Percentiles rank a stretch among this genome's conserved stretches.
phyloP scores from a whole-genome alignment of 2,888 invertebrate genomes.

The Lithophane socia region DNA sequence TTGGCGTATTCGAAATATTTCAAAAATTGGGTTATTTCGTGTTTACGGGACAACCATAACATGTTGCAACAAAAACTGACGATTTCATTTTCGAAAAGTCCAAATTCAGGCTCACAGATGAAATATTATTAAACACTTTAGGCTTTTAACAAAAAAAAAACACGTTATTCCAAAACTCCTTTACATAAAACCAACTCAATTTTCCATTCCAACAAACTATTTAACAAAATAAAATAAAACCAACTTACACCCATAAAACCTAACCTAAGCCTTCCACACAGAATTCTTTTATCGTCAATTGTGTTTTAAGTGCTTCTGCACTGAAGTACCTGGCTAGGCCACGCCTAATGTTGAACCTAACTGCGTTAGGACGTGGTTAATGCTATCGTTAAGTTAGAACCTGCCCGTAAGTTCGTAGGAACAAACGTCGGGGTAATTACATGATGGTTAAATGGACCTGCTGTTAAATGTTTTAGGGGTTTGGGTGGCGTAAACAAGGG shows the following conservation, averaged over 20 bases:
- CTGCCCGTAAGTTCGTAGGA: background rate
- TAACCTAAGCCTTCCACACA: constrained; percentile 20
- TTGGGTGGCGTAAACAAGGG: background rate
- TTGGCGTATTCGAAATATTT: background rate
- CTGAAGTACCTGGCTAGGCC: constrained; percentile 41
- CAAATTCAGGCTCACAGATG: background rate
- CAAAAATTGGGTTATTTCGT: background rate
- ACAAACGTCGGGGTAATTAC: constrained; percentile 20
- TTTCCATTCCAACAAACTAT: background rate
- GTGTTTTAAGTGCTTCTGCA: constrained; percentile 46
- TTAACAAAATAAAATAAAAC: constrained; percentile 21
- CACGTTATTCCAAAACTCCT: background rate
- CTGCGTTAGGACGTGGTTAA: constrained; percentile 31
- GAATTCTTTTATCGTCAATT: constrained; percentile 46
- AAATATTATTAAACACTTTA: background rate
- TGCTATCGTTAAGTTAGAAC: constrained; percentile 41
- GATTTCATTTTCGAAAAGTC: background rate
- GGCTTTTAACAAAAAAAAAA: background rate
- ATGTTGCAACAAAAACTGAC: background rate
- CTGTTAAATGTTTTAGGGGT: background rate
- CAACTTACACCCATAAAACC: constrained; percentile 15
- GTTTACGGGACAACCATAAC: background rate
- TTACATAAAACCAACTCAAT: constrained; percentile 1
- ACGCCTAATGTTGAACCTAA: constrained; percentile 40
- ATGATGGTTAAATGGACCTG: constrained; percentile 2